Evolutionary conservation across 2,888 invertebrate species (phyloP).

Genomic region (Alsophila aescularia): DNA sequence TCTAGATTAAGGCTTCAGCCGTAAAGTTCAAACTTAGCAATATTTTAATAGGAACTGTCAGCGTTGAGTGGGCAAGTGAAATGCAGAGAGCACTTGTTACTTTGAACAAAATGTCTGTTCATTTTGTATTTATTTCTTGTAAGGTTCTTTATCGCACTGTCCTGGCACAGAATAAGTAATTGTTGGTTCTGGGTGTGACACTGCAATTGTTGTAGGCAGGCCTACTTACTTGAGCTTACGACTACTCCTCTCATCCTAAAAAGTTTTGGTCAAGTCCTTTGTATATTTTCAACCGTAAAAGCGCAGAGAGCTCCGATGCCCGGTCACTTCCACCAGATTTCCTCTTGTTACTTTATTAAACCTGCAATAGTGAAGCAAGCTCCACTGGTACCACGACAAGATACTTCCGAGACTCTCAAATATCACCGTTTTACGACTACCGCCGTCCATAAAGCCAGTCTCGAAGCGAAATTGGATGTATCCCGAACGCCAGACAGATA

Average conservation of each 20-base stretch:
- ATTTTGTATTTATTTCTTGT: too few species aligned
- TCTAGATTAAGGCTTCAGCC: constrained; percentile 2
- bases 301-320: too few species aligned
- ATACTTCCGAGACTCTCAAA: background rate
- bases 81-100: background rate
- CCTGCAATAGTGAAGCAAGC: background rate
- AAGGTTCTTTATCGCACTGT: too few species aligned
- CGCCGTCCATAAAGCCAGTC: constrained; percentile 3
- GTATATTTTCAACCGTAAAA: too few species aligned
- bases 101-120: background rate
- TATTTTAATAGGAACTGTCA: constrained; percentile 3
- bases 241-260: too few species aligned
- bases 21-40: constrained; percentile 4
- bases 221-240: too few species aligned
- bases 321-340: background rate
- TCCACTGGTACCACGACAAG: background rate
- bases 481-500: constrained; percentile 8
- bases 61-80: background rate
- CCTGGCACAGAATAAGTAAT: too few species aligned
- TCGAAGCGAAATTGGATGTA: constrained; percentile 12
- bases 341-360: background rate
- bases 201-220: too few species aligned
- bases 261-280: too few species aligned
- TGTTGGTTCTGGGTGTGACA: too few species aligned
- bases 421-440: constrained; percentile 1